A percentile compares a stretch with the other conserved stretches of the same genome.
Conservation (phyloP, 2,888 invertebrate genomes). For the Aplocera efformata region DNA sequence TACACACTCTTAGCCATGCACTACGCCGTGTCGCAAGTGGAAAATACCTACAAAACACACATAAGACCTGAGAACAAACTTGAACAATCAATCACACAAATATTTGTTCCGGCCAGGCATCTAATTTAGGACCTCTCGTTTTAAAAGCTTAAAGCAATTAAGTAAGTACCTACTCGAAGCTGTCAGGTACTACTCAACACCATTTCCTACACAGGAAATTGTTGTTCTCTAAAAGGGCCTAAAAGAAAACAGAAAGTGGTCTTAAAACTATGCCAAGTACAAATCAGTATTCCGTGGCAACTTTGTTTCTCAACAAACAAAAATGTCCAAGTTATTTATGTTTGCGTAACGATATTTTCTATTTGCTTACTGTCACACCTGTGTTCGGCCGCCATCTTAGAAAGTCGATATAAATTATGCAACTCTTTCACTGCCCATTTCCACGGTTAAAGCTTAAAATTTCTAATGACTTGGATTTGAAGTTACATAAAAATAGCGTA, state of each 20-base stretch:
- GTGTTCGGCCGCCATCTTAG: slow-evolving; percentile 33
- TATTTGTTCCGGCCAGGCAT: too few species aligned
- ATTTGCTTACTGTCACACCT: slow-evolving; percentile 35
- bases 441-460: slow-evolving; percentile 39
- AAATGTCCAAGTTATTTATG: slow-evolving; percentile 28
- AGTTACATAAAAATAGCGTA: slow-evolving; percentile 43
- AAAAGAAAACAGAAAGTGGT: slow-evolving; percentile 12
- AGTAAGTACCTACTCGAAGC: too few species aligned
- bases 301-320: slow-evolving; percentile 20
- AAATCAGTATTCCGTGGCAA: slow-evolving; percentile 18
- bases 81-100: too few species aligned
- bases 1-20: too few species aligned
- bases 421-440: slow-evolving; percentile 33
- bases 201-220: too few species aligned
- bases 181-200: too few species aligned
- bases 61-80: too few species aligned
- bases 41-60: too few species aligned
- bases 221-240: slow-evolving; percentile 5
- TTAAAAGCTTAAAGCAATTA: too few species aligned
- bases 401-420: slow-evolving; percentile 43
- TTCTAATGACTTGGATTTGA: slow-evolving; percentile 43
- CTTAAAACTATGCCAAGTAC: slow-evolving; percentile 12
- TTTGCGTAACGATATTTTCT: slow-evolving; percentile 35
- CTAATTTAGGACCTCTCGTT: too few species aligned
- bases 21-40: too few species aligned